Base-by-base conservation (phyloP, 2,797 vertebrate genomes). In the Pampus argenteus region DNA sequence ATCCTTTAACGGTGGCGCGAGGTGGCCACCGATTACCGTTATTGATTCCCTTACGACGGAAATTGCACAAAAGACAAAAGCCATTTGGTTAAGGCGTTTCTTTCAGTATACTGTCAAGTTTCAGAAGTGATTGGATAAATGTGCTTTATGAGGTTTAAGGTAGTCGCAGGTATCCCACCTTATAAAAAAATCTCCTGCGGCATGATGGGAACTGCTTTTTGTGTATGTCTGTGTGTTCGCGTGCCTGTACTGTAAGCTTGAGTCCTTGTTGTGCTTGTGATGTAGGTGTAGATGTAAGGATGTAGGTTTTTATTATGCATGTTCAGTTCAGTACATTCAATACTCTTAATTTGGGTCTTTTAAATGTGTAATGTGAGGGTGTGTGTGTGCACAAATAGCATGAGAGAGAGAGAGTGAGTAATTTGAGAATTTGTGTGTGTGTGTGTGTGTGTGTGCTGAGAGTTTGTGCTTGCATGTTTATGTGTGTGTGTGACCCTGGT, bases 401-500 rank as follows among this genome's bases (percentile, higher is more conserved):
- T 44, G 48, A 82, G 74, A 78, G 70, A 42, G 38, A 26, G 50
- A 44, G 70, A n/a, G n/a, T n/a, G n/a, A 74, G 82, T 86, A 86
- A 86, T 85, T 75, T 86, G 83, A 86, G 86, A 80, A 80, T 36
- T 36, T 50, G 54, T 28, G 64, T 26, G 61, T 42, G 57, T 23
- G 25, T 47, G 67, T 63, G 49, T 28, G 54, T 75, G 60, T 71
- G 62, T 23, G 29, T 45, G 45, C 34, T 36, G 34, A 36, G 29
- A 31, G 34, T 36, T 36, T 8, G 34, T 26, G 31, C 52, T 47
- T 52, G 48, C 69, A 51, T 50, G 49, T 70, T 69, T 61, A 23
- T 74, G 58, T 69, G 67, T 64, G 72, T 83, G 81, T 83, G 81
- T 84, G 88, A 91, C 88, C 89, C 88, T 87, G 85, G 81, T 85